A percentile compares a stretch with the other conserved stretches of the same genome.
Conservation (phyloP, 2,797 vertebrate genomes). For the Sitta carolinensis region DNA sequence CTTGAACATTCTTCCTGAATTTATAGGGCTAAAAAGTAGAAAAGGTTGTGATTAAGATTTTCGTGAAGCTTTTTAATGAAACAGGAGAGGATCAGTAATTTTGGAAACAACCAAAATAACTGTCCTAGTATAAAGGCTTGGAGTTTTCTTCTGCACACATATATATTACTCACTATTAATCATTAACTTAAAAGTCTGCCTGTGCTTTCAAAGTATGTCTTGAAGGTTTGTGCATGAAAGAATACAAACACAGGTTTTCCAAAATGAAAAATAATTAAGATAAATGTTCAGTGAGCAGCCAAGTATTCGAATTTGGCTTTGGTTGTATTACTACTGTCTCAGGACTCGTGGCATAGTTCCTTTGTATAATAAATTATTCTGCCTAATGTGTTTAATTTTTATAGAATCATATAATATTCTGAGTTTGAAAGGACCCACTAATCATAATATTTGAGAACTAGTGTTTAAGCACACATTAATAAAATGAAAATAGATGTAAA, state of each 20-base stretch:
- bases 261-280: neutral
- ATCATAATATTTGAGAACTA: neutral
- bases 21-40: neutral
- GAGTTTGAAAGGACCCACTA: neutral
- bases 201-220: neutral
- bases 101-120: neutral
- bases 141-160: neutral
- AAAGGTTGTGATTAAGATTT: neutral
- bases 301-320: neutral
- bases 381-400: neutral
- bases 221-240: neutral
- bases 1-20: neutral
- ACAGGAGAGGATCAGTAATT: neutral
- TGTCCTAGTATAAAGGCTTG: neutral
- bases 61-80: neutral
- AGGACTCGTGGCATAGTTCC: neutral
- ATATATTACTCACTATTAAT: neutral
- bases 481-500: neutral
- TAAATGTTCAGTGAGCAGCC: neutral
- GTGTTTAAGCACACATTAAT: neutral
- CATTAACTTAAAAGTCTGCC: neutral
- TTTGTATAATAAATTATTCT: neutral
- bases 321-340: neutral
- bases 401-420: neutral
- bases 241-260: neutral